Evolutionary conservation across 2,797 vertebrate species (phyloP).

Genomic region (Gymnodraco acuticeps): DNA sequence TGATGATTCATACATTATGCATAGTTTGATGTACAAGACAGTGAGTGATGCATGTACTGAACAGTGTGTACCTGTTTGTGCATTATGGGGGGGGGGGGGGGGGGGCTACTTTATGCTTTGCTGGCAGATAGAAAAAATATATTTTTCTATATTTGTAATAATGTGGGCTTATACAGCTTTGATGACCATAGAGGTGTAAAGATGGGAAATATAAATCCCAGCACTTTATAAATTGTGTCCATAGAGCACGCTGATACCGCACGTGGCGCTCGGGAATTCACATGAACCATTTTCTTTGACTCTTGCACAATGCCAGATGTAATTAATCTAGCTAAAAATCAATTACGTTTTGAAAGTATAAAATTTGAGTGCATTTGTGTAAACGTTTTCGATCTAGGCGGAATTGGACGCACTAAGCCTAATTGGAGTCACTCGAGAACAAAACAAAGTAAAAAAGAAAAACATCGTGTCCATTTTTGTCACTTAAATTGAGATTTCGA

Average conservation of each 20-base stretch:
- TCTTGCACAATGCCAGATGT: neutral
- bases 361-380: too few species aligned
- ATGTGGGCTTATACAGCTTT: neutral
- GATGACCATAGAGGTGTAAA: neutral
- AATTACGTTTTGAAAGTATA: too few species aligned
- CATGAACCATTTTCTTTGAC: neutral
- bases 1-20: neutral
- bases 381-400: neutral
- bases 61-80: neutral
- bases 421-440: neutral
- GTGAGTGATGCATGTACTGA: neutral
- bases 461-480: neutral
- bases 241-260: neutral
- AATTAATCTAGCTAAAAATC: too few species aligned
- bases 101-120: neutral
- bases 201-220: neutral
- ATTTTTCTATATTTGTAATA: neutral
- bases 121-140: neutral
- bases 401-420: conserved; percentile 47
- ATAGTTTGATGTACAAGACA: neutral
- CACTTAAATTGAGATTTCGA: neutral
- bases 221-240: too few species aligned
- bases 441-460: neutral
- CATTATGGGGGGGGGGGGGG: too few species aligned
- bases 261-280: conserved; percentile 2